These are phyloP conservation scores for Cinara cedri DNA, from an alignment of 2,888 invertebrate species.

Conservation along the genomic window DNA sequence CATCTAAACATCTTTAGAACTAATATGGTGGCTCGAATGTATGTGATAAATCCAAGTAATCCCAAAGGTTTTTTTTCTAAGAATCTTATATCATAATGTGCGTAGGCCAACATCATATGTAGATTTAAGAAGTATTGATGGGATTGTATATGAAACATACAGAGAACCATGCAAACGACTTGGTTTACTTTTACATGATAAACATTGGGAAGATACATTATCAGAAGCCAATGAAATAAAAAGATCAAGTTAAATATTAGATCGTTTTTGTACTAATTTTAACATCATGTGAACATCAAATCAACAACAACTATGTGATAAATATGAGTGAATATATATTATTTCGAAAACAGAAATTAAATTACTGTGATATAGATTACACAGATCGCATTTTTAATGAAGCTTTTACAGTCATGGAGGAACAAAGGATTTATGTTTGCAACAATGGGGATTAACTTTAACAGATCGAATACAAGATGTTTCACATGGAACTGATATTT, in stretches of 20 bases:
- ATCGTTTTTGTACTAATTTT: background rate
- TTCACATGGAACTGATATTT: background rate
- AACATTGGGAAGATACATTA: background rate
- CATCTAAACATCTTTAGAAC: background rate
- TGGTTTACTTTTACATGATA: background rate
- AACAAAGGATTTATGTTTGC: background rate
- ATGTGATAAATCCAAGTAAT: background rate
- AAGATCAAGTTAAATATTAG: background rate
- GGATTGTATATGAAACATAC: background rate
- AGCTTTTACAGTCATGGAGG: background rate
- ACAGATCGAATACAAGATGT: background rate
- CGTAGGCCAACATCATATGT: background rate
- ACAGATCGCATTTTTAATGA: background rate
- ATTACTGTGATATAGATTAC: background rate
- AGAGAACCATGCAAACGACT: background rate
- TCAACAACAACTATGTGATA: background rate
- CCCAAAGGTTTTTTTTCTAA: background rate
- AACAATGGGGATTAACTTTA: background rate
- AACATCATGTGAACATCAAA: background rate
- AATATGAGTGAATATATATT: conserved; percentile 15
- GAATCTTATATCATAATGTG: background rate
- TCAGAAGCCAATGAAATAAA: background rate
- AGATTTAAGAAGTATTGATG: background rate
- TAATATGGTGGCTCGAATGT: background rate
- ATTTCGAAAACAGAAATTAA: background rate